Evolutionary conservation across 2,113 vertebrate species (phyloP).

Genomic region (Macrotus californicus): DNA sequence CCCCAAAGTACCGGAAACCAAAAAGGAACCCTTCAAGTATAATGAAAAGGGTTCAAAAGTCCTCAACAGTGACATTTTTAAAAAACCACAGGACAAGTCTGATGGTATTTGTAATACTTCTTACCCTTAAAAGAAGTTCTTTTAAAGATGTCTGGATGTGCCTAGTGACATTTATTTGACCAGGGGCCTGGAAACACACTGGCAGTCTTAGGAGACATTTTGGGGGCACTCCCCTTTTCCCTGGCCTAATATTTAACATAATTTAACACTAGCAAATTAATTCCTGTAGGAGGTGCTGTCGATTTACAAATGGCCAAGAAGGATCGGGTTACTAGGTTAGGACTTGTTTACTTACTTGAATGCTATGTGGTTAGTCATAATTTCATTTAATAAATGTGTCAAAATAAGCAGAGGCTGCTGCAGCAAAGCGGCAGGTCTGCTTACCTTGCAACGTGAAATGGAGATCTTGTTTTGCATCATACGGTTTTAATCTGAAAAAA

Average conservation of each 20-base stretch:
- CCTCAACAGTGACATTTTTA: not conserved
- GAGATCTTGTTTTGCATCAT: not conserved
- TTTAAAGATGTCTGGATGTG: not conserved
- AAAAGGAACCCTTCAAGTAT: not conserved
- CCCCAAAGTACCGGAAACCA: not conserved
- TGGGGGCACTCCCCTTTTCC: not conserved
- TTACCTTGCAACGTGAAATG: slow-evolving; percentile 33
- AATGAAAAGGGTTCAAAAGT: not conserved
- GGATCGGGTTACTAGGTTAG: slow-evolving; percentile 9
- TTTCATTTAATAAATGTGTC: slow-evolving; percentile 31
- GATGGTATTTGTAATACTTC: not conserved
- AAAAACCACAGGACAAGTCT: not conserved
- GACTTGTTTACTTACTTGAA: slow-evolving; percentile 47
- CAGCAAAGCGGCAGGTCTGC: not conserved
- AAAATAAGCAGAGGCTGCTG: not conserved
- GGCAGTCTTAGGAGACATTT: not conserved
- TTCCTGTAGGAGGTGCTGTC: slow-evolving; percentile 84
- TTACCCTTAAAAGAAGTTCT: not conserved
- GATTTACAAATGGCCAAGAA: slow-evolving; percentile 70
- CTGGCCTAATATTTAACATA: not conserved
- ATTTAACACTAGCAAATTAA: slow-evolving; percentile 47
- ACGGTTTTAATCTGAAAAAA: not conserved
- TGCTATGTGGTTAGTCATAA: slow-evolving; percentile 13
- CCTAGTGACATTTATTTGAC: not conserved
- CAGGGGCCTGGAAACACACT: not conserved